Percentiles rank a stretch among this genome's conserved stretches.
Conservation (phyloP, 2,113 vertebrate genomes). For the Epinephelus cyanopodus region DNA sequence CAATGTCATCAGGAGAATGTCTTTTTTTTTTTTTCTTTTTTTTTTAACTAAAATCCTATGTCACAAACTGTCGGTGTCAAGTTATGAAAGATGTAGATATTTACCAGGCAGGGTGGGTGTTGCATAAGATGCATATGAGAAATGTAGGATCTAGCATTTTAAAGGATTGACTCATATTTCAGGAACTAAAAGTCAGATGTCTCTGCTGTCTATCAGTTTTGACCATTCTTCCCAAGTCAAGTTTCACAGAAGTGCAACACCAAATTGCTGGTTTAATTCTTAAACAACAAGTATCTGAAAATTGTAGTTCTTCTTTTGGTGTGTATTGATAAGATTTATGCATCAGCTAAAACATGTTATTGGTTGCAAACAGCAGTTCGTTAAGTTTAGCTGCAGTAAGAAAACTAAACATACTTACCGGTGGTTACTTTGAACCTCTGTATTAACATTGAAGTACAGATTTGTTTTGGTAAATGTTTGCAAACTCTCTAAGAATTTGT, state of each 20-base stretch:
- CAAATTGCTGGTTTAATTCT: background rate
- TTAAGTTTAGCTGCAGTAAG: background rate
- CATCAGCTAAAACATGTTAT: background rate
- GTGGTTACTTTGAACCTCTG: no score
- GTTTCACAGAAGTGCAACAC: background rate
- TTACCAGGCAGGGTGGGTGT: background rate
- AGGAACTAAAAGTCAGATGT: background rate
- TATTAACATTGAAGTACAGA: background rate
- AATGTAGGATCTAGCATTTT: background rate
- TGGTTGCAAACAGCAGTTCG: background rate
- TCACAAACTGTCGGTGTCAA: background rate
- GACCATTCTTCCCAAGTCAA: background rate
- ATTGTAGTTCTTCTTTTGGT: background rate
- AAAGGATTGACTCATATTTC: background rate
- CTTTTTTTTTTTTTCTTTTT: background rate
- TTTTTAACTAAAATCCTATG: background rate
- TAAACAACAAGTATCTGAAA: no score
- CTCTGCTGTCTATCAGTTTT: background rate
- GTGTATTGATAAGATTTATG: slow-evolving; percentile 1
- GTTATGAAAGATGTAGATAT: background rate
- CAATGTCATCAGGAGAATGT: background rate
- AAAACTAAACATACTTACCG: background rate
- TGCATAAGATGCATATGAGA: background rate
- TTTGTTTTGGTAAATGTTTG: background rate
- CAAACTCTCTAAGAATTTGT: background rate